Evolutionary conservation across 2,888 invertebrate genomes (phyloP).

Genomic region (Apotomis betuletana): DNA sequence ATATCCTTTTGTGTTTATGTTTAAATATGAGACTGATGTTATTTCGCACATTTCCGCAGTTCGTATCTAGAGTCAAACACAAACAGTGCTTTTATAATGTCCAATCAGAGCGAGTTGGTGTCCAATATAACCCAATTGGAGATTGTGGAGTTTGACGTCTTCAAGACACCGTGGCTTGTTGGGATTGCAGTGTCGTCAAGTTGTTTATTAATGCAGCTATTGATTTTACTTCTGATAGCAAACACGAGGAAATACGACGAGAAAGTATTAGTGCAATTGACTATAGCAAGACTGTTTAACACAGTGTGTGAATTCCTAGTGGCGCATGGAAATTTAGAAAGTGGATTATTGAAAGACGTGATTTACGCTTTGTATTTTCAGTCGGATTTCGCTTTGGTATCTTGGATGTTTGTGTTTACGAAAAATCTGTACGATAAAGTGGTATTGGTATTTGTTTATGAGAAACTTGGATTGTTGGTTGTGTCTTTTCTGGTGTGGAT

Average conservation of each 20-base stretch:
- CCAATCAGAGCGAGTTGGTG: conserved; percentile 17
- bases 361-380: conserved; percentile 55
- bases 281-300: conserved; percentile 60
- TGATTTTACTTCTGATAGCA: conserved; percentile 52
- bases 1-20: not conserved
- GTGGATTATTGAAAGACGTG: conserved; percentile 40
- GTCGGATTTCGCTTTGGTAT: conserved; percentile 60
- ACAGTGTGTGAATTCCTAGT: conserved; percentile 56
- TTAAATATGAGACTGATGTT: conserved; percentile 8
- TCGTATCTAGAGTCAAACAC: conserved; percentile 6
- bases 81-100: conserved; percentile 29
- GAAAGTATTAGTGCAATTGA: conserved; percentile 62
- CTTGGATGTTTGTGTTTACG: conserved; percentile 68
- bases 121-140: conserved; percentile 28
- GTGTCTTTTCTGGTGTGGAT: conserved; percentile 56
- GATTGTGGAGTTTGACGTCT: conserved; percentile 34
- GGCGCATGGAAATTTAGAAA: conserved; percentile 24
- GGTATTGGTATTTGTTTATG: conserved; percentile 57
- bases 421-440: conserved; percentile 69
- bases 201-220: conserved; percentile 55
- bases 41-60: conserved; percentile 21
- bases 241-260: conserved; percentile 63
- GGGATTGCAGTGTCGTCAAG: conserved; percentile 58
- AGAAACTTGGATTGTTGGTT: conserved; percentile 50
- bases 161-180: conserved; percentile 51